Conservation (phyloP, 2,113 vertebrate genomes). For the Phoenicopterus ruber region DNA sequence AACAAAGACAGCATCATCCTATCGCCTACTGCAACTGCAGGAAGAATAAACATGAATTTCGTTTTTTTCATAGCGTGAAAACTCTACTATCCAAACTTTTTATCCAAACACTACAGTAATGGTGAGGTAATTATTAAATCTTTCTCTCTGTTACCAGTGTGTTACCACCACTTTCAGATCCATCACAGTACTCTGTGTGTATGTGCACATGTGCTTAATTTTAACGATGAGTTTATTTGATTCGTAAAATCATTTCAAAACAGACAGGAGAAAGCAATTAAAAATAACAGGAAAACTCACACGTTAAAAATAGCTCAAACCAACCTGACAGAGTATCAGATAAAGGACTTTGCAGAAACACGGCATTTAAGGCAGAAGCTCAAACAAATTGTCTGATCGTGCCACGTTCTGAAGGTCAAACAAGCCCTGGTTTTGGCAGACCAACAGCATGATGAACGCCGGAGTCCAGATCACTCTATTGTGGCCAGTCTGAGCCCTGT, state of each 20-base stretch:
- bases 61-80: neutral
- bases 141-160: neutral
- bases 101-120: neutral
- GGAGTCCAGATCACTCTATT: neutral
- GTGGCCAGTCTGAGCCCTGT: neutral
- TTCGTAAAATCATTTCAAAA: neutral
- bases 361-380: neutral
- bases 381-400: neutral
- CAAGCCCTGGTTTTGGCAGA: neutral
- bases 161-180: neutral
- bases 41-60: neutral
- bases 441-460: neutral
- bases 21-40: neutral
- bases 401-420: neutral
- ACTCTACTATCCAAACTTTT: neutral
- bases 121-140: neutral
- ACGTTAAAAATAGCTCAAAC: neutral
- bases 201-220: neutral
- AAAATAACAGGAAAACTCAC: neutral
- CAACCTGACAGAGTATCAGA: neutral
- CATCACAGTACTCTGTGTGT: neutral
- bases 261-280: neutral
- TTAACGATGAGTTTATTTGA: neutral
- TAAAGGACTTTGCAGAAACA: neutral
- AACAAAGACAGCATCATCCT: neutral